These are phyloP conservation scores for Nomia melanderi DNA, from an alignment of 1,140 invertebrate species.

Conservation along the genomic window DNA sequence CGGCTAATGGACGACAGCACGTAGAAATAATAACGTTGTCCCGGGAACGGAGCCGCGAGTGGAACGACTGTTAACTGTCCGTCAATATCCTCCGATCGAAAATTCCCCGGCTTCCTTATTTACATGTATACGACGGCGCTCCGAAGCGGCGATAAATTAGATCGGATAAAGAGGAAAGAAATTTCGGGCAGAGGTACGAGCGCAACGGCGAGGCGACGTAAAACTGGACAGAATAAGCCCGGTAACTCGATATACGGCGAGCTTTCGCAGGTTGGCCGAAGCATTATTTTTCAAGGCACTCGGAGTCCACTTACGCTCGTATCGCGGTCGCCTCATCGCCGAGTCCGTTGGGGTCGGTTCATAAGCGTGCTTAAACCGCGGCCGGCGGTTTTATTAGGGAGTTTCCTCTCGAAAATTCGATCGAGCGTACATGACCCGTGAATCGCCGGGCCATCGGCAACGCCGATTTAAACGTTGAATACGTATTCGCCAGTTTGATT, in stretches of 20 bases:
- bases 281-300: conserved; percentile 24
- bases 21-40: conserved; percentile 51
- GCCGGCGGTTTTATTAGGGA: not conserved
- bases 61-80: not conserved
- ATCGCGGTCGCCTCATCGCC: conserved; percentile 12
- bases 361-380: conserved; percentile 23
- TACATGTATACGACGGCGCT: not conserved
- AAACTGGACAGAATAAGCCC: conserved; percentile 13
- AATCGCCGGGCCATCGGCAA: not conserved
- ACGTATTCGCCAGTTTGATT: not conserved
- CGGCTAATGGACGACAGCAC: conserved; percentile 38
- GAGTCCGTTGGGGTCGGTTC: not conserved
- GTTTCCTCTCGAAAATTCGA: conserved; percentile 16
- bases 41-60: not conserved
- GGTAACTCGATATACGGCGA: conserved; percentile 28
- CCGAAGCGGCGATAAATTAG: not conserved
- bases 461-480: not conserved
- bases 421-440: not conserved
- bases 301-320: conserved; percentile 21
- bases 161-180: not conserved
- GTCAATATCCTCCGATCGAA: not conserved
- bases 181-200: not conserved
- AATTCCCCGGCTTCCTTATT: too few species aligned
- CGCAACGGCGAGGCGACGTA: not conserved
- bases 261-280: conserved; percentile 28